These are phyloP conservation scores for Corythaeola cristata DNA, from an alignment of 2,113 vertebrate species.

Conservation along the genomic window DNA sequence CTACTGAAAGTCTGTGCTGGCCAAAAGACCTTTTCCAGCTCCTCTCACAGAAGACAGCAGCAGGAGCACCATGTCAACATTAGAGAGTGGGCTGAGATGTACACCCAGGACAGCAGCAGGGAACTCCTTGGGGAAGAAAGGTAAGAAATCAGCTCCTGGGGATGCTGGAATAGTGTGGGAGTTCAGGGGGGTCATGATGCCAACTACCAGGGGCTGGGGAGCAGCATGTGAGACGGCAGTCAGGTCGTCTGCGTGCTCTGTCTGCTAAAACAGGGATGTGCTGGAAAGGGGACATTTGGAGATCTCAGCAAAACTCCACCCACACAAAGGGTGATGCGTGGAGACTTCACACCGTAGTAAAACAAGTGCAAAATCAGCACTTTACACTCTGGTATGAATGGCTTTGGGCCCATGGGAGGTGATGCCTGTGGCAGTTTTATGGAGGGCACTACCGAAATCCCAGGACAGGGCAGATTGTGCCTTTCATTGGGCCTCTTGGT, in stretches of 20 bases:
- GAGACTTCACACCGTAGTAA: neutral
- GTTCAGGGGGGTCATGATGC: neutral
- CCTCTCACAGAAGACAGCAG: neutral
- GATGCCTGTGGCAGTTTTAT: neutral
- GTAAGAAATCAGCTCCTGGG: neutral
- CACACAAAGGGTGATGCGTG: neutral
- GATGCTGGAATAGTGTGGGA: neutral
- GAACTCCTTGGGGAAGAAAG: neutral
- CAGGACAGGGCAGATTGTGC: neutral
- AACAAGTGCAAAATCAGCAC: neutral
- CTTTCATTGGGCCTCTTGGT: neutral
- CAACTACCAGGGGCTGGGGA: neutral
- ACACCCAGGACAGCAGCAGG: neutral
- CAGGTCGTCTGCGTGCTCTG: accelerated
- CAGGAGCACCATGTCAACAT: neutral
- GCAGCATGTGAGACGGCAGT: neutral
- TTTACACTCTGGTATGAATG: neutral
- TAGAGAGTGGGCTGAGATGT: neutral
- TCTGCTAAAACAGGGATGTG: neutral
- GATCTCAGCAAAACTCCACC: neutral
- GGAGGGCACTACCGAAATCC: neutral
- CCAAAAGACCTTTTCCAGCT: neutral
- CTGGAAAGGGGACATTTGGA: neutral
- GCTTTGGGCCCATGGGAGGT: neutral
- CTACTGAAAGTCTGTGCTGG: accelerated